Conservation (phyloP, 2,113 vertebrate genomes). For the Hippolais icterina region DNA sequence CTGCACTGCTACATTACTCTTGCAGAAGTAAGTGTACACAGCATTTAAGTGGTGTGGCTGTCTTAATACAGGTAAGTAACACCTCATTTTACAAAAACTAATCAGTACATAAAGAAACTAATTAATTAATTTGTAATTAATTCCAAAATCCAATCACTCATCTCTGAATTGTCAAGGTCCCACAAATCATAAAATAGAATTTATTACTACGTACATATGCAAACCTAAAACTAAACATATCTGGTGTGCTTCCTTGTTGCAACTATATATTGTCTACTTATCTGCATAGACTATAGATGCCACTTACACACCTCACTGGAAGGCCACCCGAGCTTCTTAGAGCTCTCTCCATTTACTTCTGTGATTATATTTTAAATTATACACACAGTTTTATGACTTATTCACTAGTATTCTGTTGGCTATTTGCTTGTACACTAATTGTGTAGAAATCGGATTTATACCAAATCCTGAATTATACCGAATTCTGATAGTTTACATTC, state of each 20-base stretch:
- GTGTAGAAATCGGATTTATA: too few relatives aligned
- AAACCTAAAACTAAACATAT: neutral
- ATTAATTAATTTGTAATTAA: neutral
- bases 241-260: neutral
- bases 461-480: fast-evolving
- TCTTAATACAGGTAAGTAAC: neutral
- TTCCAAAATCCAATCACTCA: neutral
- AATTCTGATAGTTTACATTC: neutral
- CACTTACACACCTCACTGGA: neutral
- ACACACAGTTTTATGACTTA: neutral
- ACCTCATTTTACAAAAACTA: neutral
- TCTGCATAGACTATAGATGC: neutral
- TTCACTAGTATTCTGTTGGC: neutral
- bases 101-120: neutral
- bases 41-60: neutral
- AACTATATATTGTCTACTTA: neutral
- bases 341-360: neutral
- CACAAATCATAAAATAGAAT: neutral
- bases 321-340: neutral
- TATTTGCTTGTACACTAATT: neutral
- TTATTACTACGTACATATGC: neutral
- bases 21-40: neutral
- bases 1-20: neutral
- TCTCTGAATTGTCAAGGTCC: neutral
- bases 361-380: neutral